Percentiles rank a stretch among this genome's conserved stretches.
Conservation (phyloP, 2,113 vertebrate genomes). For the Psilopogon haemacephalus region DNA sequence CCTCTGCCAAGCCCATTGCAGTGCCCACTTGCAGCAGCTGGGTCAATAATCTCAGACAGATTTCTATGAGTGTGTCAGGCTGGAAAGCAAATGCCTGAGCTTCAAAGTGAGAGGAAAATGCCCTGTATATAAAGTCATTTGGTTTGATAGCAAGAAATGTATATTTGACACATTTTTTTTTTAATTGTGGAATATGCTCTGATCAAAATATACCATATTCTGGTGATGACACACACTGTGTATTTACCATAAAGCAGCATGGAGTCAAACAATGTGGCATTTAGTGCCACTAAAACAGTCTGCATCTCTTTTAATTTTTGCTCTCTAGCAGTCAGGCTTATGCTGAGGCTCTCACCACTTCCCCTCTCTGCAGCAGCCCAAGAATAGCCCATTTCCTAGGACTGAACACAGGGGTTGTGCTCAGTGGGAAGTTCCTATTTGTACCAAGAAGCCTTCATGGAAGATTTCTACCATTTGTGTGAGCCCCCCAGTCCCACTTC, state of each 20-base stretch:
- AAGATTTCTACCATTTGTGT: not conserved
- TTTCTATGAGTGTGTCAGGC: not conserved
- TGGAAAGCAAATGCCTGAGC: not conserved
- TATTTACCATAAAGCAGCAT: not conserved
- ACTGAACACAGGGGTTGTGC: accelerated
- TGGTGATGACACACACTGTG: accelerated
- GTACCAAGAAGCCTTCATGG: not conserved
- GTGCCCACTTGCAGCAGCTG: not conserved
- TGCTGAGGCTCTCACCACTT: not conserved
- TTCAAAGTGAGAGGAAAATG: not conserved
- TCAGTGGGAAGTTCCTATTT: not conserved
- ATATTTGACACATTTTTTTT: not conserved
- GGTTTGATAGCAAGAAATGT: not conserved
- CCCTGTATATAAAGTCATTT: not conserved
- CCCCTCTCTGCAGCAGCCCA: not conserved
- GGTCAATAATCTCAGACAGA: not conserved
- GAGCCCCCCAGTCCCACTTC: not conserved
- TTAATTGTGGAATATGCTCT: accelerated
- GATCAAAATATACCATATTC: accelerated
- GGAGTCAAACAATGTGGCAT: not conserved
- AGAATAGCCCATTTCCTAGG: not conserved
- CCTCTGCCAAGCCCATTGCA: not conserved
- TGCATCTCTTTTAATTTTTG: not conserved
- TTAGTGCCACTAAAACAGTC: not conserved
- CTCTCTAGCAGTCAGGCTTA: not conserved